phyloP scores from a whole-genome alignment of 2,888 invertebrate genomes.

The Epistrophe eligans region DNA sequence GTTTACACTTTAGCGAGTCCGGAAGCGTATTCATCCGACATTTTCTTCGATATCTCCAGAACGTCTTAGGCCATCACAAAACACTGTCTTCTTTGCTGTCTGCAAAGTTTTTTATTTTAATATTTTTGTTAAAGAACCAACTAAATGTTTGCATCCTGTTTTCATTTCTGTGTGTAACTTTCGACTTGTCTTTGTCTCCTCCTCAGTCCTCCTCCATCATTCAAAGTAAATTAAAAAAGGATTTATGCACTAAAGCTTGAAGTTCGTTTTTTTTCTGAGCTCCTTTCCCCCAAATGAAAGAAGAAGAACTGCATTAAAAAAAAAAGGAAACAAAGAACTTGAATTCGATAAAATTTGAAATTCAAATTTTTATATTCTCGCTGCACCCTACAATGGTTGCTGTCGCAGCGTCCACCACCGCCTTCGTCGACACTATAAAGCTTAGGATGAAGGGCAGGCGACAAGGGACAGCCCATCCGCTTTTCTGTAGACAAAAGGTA shows the following conservation, averaged over 20 bases:
- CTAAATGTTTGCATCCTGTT: constrained; percentile 29
- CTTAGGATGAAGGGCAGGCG: constrained; percentile 18
- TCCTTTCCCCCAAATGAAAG: neutral
- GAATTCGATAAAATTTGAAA: constrained; percentile 66
- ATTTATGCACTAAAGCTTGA: constrained; percentile 56
- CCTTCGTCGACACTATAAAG: neutral
- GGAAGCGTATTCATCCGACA: constrained; percentile 64
- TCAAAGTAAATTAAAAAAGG: constrained; percentile 71
- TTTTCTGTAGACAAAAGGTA: constrained; percentile 12
- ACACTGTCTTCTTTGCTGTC: constrained; percentile 39
- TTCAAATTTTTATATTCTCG: constrained; percentile 60
- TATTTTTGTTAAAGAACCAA: neutral
- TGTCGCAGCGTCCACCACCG: too few species aligned
- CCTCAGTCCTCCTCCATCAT: neutral
- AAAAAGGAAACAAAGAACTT: constrained; percentile 38
- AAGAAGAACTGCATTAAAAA: constrained; percentile 12
- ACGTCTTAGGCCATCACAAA: constrained; percentile 53
- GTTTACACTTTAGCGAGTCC: constrained; percentile 51
- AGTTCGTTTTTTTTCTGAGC: constrained; percentile 10
- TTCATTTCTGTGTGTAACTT: constrained; percentile 42
- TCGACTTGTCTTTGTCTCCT: constrained; percentile 20
- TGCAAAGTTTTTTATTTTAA: constrained; percentile 5
- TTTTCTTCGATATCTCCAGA: constrained; percentile 59
- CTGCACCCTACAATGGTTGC: constrained; percentile 15
- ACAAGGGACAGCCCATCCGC: constrained; percentile 38